A percentile compares a stretch with the other conserved stretches of the same genome.
These are phyloP conservation scores for Chesias legatella DNA, from an alignment of 2,888 invertebrate genomes.

Conservation along the genomic window DNA sequence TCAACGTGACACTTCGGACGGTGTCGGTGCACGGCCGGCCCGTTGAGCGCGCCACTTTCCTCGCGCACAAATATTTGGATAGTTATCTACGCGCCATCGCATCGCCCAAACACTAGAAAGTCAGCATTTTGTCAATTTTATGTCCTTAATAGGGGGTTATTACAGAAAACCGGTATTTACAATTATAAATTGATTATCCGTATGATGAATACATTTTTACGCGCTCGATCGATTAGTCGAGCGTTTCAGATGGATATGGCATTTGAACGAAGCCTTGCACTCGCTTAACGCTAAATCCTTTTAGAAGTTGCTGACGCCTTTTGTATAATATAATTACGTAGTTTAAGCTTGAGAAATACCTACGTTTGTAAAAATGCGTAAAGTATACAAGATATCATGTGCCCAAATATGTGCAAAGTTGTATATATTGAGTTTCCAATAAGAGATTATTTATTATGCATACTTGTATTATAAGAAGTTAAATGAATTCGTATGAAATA, in stretches of 20 bases:
- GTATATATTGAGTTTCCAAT: no score
- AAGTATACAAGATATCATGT: not conserved
- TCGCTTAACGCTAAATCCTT: slow-evolving; percentile 8
- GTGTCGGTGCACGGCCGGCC: slow-evolving; percentile 52
- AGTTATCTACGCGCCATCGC: slow-evolving; percentile 36
- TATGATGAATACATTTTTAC: slow-evolving; percentile 25
- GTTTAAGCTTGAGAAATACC: slow-evolving; percentile 10
- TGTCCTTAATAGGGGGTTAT: slow-evolving; percentile 33
- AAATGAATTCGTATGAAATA: no score
- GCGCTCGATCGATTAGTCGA: slow-evolving; percentile 24
- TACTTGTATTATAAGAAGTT: no score
- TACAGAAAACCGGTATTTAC: slow-evolving; percentile 28
- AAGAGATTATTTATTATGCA: no score
- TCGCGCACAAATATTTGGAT: slow-evolving; percentile 66
- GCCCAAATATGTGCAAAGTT: not conserved
- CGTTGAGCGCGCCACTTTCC: slow-evolving; percentile 75
- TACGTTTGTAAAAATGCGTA: slow-evolving; percentile 1
- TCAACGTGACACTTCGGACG: slow-evolving; percentile 74
- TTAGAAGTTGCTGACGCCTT: slow-evolving; percentile 1
- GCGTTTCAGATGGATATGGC: slow-evolving; percentile 18
- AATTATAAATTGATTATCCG: slow-evolving; percentile 27
- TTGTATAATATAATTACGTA: slow-evolving; percentile 7
- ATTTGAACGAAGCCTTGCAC: slow-evolving; percentile 6
- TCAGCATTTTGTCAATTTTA: slow-evolving; percentile 30
- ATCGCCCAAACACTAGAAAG: slow-evolving; percentile 28